Evolutionary conservation across 2,888 invertebrate species (phyloP).

Genomic region (Scelioninae gen. 2): DNA sequence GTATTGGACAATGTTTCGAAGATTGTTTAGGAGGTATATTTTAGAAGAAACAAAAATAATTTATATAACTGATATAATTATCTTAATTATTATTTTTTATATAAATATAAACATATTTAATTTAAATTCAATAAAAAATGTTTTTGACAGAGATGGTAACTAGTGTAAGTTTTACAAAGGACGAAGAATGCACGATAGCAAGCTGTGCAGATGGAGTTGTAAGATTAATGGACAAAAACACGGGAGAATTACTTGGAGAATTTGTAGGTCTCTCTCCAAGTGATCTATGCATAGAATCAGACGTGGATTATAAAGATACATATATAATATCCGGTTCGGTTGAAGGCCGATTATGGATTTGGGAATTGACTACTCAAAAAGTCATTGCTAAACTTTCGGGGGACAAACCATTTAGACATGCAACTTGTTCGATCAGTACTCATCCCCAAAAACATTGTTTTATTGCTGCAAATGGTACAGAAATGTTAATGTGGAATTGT

Average conservation of each 20-base stretch:
- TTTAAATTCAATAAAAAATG: no score
- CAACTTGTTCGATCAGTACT: slow-evolving; percentile 81
- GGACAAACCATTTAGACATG: slow-evolving; percentile 71
- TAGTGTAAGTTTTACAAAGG: slow-evolving; percentile 89
- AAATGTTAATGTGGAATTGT: slow-evolving; percentile 81
- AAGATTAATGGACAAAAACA: slow-evolving; percentile 91
- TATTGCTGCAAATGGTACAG: slow-evolving; percentile 84
- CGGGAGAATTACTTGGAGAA: slow-evolving; percentile 85
- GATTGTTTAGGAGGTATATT: slow-evolving; percentile 87
- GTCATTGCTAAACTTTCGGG: slow-evolving; percentile 75
- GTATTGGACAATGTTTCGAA: slow-evolving; percentile 88
- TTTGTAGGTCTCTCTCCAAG: slow-evolving; percentile 89
- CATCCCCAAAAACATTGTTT: slow-evolving; percentile 87
- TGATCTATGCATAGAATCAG: slow-evolving; percentile 91
- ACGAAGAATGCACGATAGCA: slow-evolving; percentile 93
- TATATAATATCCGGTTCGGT: slow-evolving; percentile 93
- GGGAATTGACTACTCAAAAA: slow-evolving; percentile 90
- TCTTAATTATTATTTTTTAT: no score
- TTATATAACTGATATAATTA: no score
- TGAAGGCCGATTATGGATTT: slow-evolving; percentile 89
- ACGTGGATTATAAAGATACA: slow-evolving; percentile 88
- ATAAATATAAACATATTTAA: no score
- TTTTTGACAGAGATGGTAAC: slow-evolving; percentile 91
- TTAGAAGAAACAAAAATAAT: neutral
- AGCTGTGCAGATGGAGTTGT: slow-evolving; percentile 90